Evolutionary conservation across 2,113 vertebrate genomes (phyloP), one percentile per base, ranked within the genome.

Genomic region (Scomber colias): DNA sequence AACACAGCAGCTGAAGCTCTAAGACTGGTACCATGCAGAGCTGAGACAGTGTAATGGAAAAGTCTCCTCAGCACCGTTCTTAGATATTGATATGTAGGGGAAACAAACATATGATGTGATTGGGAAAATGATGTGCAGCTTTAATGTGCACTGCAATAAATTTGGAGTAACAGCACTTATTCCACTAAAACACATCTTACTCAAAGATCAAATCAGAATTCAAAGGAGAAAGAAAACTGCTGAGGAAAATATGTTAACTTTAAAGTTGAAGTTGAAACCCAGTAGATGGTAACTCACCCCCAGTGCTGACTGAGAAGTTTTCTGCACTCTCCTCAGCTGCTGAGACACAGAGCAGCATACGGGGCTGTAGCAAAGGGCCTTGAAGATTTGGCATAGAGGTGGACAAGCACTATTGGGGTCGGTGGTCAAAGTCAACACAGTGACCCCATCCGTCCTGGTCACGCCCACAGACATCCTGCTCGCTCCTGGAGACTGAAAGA

Each of bases 311-410:
- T 83, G 88, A 54, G 78, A 74, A 0, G 5, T 30, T 2, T 50
- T 68, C 65, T 89, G 79, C 54, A 86, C 0, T 2, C 14, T 65
- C 30, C 51, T 85, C 62, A 90, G 11, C 1, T 1, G 57, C 66
- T 75, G 57, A 51, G 94, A 93, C 79, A 92, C 81, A 0, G 63
- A 79, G 83, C 87, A 93, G 74, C 87, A 92, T 13, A 68, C 30
- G 0, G 92, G 93, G 66, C 83, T 94, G 90, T 76, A 95, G 84
- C 92, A 95, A 17, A 94, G 57, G 2, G 15, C 17, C 27, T 71
- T 79, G 35, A 94, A 8, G 57, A 95, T 77, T 74, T 95, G 94
- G 21, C 83, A 93, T 14, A 93, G 11, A 1, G 86, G 81, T 13
- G 93, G 92, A 13, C 71, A 92, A 16, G 11, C 0, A 62, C 90